These are phyloP conservation scores for Lobophora halterata DNA, from an alignment of 2,888 invertebrate genomes.

Conservation along the genomic window DNA sequence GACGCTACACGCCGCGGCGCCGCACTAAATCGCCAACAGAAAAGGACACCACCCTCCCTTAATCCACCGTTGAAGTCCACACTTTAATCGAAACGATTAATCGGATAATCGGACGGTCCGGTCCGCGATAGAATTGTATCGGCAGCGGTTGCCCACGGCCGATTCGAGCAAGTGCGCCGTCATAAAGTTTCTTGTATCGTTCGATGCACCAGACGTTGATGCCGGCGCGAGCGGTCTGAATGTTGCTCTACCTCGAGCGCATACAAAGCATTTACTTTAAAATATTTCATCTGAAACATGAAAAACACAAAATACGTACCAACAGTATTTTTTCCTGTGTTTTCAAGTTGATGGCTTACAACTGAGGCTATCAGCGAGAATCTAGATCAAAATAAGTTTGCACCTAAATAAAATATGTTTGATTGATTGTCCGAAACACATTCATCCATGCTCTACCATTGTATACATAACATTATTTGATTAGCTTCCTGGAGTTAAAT, in stretches of 20 bases:
- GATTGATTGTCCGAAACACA: no score
- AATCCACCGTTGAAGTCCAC: slow-evolving; percentile 74
- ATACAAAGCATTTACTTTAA: neutral
- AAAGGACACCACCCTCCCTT: slow-evolving; percentile 76
- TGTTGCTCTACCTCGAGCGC: slow-evolving; percentile 58
- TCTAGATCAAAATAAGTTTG: no score
- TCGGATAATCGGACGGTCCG: slow-evolving; percentile 75
- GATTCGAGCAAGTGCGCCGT: slow-evolving; percentile 75
- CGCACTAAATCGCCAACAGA: slow-evolving; percentile 79
- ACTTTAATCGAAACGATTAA: slow-evolving; percentile 76
- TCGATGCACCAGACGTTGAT: slow-evolving; percentile 80
- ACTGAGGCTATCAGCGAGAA: neutral
- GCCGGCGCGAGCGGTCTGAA: slow-evolving; percentile 53
- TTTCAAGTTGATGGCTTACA: neutral
- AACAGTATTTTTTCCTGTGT: neutral
- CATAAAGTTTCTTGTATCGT: slow-evolving; percentile 81
- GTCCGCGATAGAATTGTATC: slow-evolving; percentile 72
- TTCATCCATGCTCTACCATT: no score
- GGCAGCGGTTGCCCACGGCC: slow-evolving; percentile 65
- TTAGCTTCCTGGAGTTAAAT: no score
- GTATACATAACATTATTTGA: no score
- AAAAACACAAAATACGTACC: neutral
- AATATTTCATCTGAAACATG: neutral
- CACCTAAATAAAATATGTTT: no score
- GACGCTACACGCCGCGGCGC: slow-evolving; percentile 78